Evolutionary conservation across 2,113 vertebrate genomes (phyloP).

Genomic region (Chamaetylas fuelleborni): DNA sequence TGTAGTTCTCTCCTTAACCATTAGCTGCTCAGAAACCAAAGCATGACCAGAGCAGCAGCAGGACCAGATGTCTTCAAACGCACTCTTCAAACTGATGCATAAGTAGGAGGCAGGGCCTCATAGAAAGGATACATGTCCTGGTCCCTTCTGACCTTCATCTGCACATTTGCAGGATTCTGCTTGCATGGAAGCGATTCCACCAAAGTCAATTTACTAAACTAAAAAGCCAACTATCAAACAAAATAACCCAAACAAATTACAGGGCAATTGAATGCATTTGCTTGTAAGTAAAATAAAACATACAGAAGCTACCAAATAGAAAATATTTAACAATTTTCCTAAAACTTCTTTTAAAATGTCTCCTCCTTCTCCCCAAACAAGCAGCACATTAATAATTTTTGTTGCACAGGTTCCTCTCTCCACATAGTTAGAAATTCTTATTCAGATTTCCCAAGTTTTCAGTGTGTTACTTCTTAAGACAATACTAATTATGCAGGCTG

Average conservation of each 20-base stretch:
- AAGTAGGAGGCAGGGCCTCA: background rate
- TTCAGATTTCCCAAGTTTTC: background rate
- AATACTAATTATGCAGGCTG: background rate
- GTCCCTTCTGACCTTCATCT: background rate
- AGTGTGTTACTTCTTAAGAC: background rate
- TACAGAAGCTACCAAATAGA: background rate
- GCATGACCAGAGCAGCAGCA: background rate
- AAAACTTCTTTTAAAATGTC: background rate
- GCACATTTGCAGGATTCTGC: background rate
- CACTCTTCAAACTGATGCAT: background rate
- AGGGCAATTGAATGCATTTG: background rate
- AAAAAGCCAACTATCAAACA: background rate
- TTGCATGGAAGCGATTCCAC: background rate
- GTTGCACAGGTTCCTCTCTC: background rate
- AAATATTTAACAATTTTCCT: background rate
- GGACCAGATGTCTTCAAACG: background rate
- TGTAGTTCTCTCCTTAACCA: background rate
- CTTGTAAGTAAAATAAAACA: background rate
- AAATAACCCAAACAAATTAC: too few species aligned
- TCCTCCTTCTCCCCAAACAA: background rate
- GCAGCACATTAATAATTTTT: background rate
- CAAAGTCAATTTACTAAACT: background rate
- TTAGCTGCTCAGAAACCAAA: background rate
- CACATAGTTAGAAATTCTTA: background rate
- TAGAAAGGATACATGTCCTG: background rate